Base-by-base conservation (phyloP, 2,888 invertebrate genomes). In the Eurois occulta region DNA sequence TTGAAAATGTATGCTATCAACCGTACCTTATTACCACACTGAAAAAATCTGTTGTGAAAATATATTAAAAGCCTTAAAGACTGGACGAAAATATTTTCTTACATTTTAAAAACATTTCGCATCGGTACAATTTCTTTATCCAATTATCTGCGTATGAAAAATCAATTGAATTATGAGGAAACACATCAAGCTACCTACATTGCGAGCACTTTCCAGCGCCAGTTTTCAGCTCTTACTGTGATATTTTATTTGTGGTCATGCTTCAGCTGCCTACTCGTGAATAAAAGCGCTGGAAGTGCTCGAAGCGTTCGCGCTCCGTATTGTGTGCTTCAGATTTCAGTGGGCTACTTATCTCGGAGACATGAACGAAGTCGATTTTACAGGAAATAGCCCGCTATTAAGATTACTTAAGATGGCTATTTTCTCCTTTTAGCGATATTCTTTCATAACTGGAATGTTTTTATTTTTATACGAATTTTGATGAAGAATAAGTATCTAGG, bases 271-370 rank as follows among this genome's bases (percentile, higher is more conserved):
- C 71, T n/a, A n/a, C n/a, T n/a, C 67, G 67, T 64, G 70, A 85
- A 85, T 85, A 85, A 71, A 81, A 81, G 65, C 66, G 58, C 77
- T 83, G 81, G 72, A 80, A 83, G 65, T 74, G 73, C 73, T 82
- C 60, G 71, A 77, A 82, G 64, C 60, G 52, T 74, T 77, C 67
- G 70, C 67, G 67, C 52, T 77, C 55, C 68, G 73, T 82, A 85
- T 84, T 84, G 78, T 84, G 71, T 55, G 85, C 70, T 83, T 72
- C 55, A 85, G 77, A 43, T 85, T 70, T 77, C 82, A 85, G 77
- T 77, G 62, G 60, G 62, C 86, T 85, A 77, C 77, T 86, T 86
- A 81, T 74, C 74, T 86, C n/a, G 46, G n/a, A 75, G 64, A 81
- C 62, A 68, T 58, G 83, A 72, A 77, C 48, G 77, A 72, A 71